Evolutionary conservation across 2,797 vertebrate species (phyloP), one percentile per base, ranked within the genome.

Genomic region (Danio albolineatus): DNA sequence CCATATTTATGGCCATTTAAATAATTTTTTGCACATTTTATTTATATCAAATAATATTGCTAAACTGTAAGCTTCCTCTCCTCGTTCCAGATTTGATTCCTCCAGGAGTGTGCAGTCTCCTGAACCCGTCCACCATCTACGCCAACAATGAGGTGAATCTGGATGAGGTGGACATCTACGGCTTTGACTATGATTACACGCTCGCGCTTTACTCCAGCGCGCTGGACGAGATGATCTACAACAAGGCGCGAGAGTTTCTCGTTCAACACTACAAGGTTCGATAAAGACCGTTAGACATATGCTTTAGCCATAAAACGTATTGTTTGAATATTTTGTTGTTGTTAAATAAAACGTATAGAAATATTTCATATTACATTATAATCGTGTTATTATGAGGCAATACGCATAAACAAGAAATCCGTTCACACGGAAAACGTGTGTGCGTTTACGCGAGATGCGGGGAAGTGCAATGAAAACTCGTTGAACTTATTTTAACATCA

Each of bases 181-280:
- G 95, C 72, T 96, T 96, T 46, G 95, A 96, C 86, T 96, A 96
- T 0, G 95, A 96, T 86, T 96, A 96, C 85, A 96, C 95, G 0
- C 87, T 96, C 83, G 95, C 95, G 0, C 83, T 95, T 36, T 96
- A 96, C 86, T 96, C 95, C 0, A 92, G 88, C 14, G 86, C 90
- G 0, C 93, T 96, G 72, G 89, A 96, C 77, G 80, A 89, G 0
- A 92, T 94, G 90, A 96, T 96, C 87, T 96, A 92, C 89, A 90
- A 95, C 80, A 94, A 87, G 2, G 95, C 95, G 0, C 85, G 85
- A 48, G 84, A 85, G 44, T 94, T 96, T 78, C 93, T 96, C 4
- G 88, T 96, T 1, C 87, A 96, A 49, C 92, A 95, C 80, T 96
- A 91, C 73, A 96, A 95, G 94, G 95, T 96, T 59, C 7, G 89